Evolutionary conservation across 2,113 vertebrate species (phyloP), one percentile per base, ranked within the genome.

Genomic region (Anser cygnoides): DNA sequence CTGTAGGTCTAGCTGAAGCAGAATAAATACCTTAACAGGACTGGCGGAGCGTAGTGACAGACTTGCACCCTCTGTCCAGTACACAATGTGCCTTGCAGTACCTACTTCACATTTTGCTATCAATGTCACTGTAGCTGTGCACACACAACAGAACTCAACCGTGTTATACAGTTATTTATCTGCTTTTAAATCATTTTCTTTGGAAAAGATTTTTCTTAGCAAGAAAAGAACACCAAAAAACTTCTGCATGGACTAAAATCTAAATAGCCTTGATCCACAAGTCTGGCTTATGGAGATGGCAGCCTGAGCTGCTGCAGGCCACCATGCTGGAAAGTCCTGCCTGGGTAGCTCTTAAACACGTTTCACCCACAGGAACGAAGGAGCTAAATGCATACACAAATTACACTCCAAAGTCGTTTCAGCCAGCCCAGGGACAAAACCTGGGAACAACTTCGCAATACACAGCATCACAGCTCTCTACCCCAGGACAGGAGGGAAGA

Each of bases 91-190:
- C 62, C 4, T 2, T 35, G 54, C 90, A 80, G 49, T 63, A 81
- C 12, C 2, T 63, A 31, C 31, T 33, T 94, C 76, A 21, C 1
- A 0, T 46, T 55, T 78, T 22, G 29, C 25, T 2, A 2, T 20
- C 80, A 39, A 67, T 52, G 71, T 29, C 35, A 13, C 46, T 4
- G 3, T 1, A 43, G 31, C 61, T 55, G 6, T 11, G 28, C 16
- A 25, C 31, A 35, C 28, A 29, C 16, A 84, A 37, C 52, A 84
- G 28, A 70, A 26, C 26, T 33, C 6, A 0, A 41, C 7, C 18
- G 5, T 9, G 11, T 26, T 37, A 35, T 7, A 0, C 0, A 13
- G 37, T 33, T 58, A 62, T 50, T 43, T 28, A 52, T 31, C 41
- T 41, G 9, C 33, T 79, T 79, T 44, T n/a, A 25, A 63, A 87